These are phyloP conservation scores for Malthinus seriepunctatus DNA, from an alignment of 2,888 invertebrate genomes.

Conservation along the genomic window DNA sequence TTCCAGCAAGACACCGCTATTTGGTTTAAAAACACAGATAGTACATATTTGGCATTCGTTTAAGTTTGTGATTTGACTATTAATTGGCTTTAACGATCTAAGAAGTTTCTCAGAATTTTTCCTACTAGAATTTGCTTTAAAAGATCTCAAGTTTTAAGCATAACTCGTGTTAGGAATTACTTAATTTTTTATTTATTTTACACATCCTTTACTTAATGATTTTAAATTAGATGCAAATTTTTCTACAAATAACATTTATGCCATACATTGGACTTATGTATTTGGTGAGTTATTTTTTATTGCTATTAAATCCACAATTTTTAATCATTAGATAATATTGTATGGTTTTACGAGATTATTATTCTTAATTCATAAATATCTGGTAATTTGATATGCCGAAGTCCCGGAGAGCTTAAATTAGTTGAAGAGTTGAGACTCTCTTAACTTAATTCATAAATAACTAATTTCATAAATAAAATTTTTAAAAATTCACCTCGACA, in stretches of 20 bases:
- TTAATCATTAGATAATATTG: no score
- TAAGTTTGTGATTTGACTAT: conserved; percentile 26
- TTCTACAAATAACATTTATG: neutral
- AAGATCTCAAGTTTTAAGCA: conserved; percentile 5
- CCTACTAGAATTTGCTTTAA: conserved; percentile 13
- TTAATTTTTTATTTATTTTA: neutral
- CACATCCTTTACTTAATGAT: no score
- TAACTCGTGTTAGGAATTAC: conserved; percentile 22
- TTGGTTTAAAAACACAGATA: conserved; percentile 29
- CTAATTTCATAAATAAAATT: neutral
- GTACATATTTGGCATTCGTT: conserved; percentile 30
- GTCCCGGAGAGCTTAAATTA: no score
- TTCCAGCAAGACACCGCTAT: conserved; percentile 30
- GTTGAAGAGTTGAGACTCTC: no score
- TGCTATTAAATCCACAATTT: no score
- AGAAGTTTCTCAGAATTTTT: conserved; percentile 25
- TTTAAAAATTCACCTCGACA: neutral
- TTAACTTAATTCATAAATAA: no score
- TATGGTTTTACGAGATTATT: no score
- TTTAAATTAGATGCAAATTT: no score
- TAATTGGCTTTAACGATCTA: conserved; percentile 22
- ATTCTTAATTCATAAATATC: no score
- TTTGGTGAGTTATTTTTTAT: no score
- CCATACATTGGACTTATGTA: neutral
- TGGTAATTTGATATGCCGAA: no score